Base-by-base conservation (phyloP, 2,797 vertebrate genomes). In the Acomys russatus region DNA sequence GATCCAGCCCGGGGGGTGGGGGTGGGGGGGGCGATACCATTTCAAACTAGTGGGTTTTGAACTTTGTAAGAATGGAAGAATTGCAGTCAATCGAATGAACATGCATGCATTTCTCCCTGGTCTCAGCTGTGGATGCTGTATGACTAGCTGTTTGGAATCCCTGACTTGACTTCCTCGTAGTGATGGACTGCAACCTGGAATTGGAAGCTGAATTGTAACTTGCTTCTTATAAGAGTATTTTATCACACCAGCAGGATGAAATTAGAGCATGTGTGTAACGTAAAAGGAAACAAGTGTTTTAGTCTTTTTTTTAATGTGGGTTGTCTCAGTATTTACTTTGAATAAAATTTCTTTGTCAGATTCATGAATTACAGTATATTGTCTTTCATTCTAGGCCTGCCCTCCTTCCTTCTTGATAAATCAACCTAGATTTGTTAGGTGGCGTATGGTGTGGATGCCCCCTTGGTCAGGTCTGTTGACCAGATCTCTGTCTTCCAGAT, bases 241-340 rank as follows among this genome's bases (percentile, higher is more conserved):
- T n/a, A 79, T 79, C 54, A 56, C 18, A 79, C 17, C 51, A 79
- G 49, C 51, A 79, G 33, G 22, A n/a, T 83, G 61, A 83, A 83
- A 56, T 35, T 35, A 79, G 77, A 56, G 22, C 77, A 79, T 30
- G 77, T 73, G 28, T 74, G 9, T 95, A 86, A 54, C 1, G 3
- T 92, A 74, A n/a, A 92, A 74, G 12, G 74, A 3, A 4, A 77
- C 14, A 63, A 70, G 44, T 17, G 12, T 68, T 70, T 49, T 33
- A 3, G 35, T 11, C n/a, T 49, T 1, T 68, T 92, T 73, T 35
- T 17, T 3, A 3, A 84, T 63, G 15, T 51, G 4, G 3, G 2
- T 88, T 88, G 25, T 88, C 20, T 66, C 49, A 70, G 71, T 38
- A 38, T 71, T 97, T 78, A 73, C 92, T 82, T 56, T 77, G 35